Evolutionary conservation across 2,113 vertebrate species (phyloP), one percentile per base, ranked within the genome.

Genomic region (Psephotus haematonotus): DNA sequence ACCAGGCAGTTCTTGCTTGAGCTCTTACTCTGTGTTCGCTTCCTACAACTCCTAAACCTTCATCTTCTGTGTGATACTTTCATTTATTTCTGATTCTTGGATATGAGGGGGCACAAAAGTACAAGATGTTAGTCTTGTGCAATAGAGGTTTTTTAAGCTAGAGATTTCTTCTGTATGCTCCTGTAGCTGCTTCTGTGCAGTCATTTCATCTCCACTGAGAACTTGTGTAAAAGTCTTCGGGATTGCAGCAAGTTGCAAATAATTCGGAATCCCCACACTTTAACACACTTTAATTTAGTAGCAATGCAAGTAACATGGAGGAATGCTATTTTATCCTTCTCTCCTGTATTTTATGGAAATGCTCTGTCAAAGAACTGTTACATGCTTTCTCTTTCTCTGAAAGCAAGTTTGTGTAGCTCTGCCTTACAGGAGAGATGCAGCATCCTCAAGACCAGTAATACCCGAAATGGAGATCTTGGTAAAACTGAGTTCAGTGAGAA

Each of bases 51-150:
- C 69, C 64, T 60, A 10, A 33, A 92, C 49, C 59, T 25, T 12
- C 0, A 0, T 70, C 57, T 83, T 41, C 16, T 15, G 2, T 35
- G 13, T 35, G 47, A 8, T 64, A 11, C 52, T 67, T 27, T 46
- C 28, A 33, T n/a, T 64, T 71, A 49, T 13, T 72, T 50, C 35
- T 5, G 1, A 29, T 59, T 82, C 25, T 23, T 72, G 43, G 9
- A 3, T 67, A 44, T 0, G 0, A 49, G 62, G 57, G 27, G 11
- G 28, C 27, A 70, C 33, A 33, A 68, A 44, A 49, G 13, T 18
- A 35, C 6, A 68, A 49, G 37, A 27, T 76, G 62, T 75, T 65
- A 39, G 67, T 59, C 27, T 50, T 53, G 17, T 39, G n/a, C 62
- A 31, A 7, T 28, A n/a, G 46, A 27, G 29, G 7, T 22, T 28